Evolutionary conservation across 2,113 vertebrate species (phyloP).

Genomic region (Campylorhamphus procurvoides): DNA sequence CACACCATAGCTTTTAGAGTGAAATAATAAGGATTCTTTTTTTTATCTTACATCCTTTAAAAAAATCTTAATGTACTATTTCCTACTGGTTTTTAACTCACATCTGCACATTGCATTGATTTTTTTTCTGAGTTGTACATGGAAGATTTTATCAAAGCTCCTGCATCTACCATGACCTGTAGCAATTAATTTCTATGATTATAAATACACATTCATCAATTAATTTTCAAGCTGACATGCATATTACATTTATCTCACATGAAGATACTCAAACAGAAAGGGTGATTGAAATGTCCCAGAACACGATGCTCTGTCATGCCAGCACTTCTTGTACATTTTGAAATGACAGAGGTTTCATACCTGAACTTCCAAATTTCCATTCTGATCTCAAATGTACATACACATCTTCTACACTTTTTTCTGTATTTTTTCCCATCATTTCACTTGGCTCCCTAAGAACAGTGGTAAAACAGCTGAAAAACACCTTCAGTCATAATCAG

Average conservation of each 20-base stretch:
- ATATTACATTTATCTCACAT: background rate
- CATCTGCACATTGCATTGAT: background rate
- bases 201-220: background rate
- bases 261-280: background rate
- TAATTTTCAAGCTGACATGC: background rate
- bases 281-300: background rate
- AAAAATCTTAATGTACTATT: background rate
- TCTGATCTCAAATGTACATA: background rate
- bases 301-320: background rate
- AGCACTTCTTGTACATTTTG: background rate
- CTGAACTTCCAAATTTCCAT: background rate
- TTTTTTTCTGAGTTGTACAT: background rate
- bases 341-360: background rate
- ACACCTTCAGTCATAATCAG: background rate
- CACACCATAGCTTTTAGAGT: background rate
- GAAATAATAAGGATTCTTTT: background rate
- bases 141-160: background rate
- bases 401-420: background rate
- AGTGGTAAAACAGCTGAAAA: background rate
- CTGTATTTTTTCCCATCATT: background rate
- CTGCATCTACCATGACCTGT: background rate
- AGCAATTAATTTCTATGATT: background rate
- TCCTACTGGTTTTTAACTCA: background rate
- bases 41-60: background rate
- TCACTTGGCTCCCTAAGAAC: background rate